Percentiles rank a stretch among this genome's conserved stretches.
Conservation (phyloP, 2,888 invertebrate species). For the Leptinotarsa juncta region DNA sequence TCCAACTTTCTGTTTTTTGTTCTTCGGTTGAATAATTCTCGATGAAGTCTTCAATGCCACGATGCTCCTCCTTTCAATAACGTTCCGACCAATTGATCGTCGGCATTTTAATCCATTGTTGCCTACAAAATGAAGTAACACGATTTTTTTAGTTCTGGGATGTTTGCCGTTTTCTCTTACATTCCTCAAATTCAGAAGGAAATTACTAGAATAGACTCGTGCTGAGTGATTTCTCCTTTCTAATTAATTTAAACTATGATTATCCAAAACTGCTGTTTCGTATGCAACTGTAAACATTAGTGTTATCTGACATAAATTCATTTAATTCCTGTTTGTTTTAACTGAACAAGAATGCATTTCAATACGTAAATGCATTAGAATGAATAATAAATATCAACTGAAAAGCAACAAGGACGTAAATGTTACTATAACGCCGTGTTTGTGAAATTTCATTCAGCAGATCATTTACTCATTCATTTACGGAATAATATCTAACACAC, state of each 20-base stretch:
- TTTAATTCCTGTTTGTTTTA: not conserved
- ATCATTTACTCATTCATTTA: conserved; percentile 30
- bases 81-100: conserved; percentile 3
- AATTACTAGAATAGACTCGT: not conserved
- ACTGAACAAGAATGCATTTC: not conserved
- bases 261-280: not conserved
- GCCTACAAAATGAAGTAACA: conserved; percentile 1
- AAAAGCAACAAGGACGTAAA: not conserved
- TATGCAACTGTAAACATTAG: not conserved
- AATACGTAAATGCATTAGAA: not conserved
- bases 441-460: conserved; percentile 8
- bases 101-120: conserved; percentile 7
- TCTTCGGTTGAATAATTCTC: conserved; percentile 9
- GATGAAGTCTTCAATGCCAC: conserved; percentile 5
- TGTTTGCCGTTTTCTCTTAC: not conserved
- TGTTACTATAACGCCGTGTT: not conserved
- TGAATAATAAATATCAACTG: not conserved
- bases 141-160: not conserved
- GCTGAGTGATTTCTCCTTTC: not conserved
- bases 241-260: not conserved
- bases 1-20: conserved; percentile 12
- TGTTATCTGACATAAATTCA: not conserved
- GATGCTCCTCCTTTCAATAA: conserved; percentile 1
- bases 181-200: not conserved
- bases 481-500: conserved; percentile 26